Conservation (phyloP, 2,113 vertebrate genomes). For the Noturus placidus region DNA sequence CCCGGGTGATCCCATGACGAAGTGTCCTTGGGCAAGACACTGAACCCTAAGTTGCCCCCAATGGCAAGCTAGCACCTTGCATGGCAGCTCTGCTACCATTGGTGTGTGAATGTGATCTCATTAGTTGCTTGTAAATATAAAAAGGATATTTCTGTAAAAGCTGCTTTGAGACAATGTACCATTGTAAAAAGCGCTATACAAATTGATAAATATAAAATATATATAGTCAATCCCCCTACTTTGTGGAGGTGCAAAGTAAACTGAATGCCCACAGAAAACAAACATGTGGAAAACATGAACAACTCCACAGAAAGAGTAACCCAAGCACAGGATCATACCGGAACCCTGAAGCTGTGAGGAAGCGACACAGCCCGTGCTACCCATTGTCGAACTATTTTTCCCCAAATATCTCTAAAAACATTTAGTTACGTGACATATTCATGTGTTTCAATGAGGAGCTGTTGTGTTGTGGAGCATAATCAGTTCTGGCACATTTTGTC, state of each 20-base stretch:
- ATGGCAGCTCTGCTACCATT: too few species aligned
- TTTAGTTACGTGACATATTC: neutral
- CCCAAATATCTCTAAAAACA: neutral
- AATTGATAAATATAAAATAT: too few species aligned
- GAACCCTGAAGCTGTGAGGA: neutral
- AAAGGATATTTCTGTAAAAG: too few species aligned
- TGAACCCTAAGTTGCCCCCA: too few species aligned
- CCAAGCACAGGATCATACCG: neutral
- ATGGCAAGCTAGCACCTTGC: too few species aligned
- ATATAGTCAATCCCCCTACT: neutral
- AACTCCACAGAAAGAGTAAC: neutral
- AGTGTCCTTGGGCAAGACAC: too few species aligned
- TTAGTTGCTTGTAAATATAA: too few species aligned
- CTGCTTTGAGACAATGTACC: too few species aligned
- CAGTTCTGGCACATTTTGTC: conserved; percentile 1
- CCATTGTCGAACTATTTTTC: neutral
- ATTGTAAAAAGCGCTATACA: too few species aligned
- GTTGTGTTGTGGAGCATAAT: neutral
- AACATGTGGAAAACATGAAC: neutral
- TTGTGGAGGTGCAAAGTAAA: neutral
- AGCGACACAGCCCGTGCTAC: neutral
- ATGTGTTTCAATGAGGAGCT: neutral
- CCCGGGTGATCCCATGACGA: too few species aligned
- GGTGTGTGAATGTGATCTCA: too few species aligned
- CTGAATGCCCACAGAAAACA: neutral